Conservation (phyloP, 2,113 vertebrate genomes). For the Bubo scandiacus region DNA sequence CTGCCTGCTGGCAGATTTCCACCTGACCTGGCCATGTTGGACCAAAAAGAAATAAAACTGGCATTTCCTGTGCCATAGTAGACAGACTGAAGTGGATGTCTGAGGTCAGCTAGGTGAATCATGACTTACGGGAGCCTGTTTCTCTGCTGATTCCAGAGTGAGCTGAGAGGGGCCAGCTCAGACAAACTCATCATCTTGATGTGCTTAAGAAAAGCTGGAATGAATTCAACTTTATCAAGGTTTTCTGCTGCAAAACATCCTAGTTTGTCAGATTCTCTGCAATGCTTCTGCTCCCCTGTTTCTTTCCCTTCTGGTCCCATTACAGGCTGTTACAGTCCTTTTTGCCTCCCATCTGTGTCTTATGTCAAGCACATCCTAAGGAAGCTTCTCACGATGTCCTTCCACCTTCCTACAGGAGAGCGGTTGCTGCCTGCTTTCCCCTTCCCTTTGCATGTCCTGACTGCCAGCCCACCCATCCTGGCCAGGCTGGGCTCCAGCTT, state of each 20-base stretch:
- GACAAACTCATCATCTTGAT: background rate
- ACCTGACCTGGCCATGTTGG: background rate
- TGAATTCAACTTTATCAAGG: background rate
- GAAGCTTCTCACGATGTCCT: background rate
- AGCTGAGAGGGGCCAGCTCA: background rate
- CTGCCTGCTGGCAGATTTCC: background rate
- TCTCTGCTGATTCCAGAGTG: background rate
- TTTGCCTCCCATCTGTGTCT: background rate
- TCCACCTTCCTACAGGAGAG: background rate
- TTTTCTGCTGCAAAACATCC: background rate
- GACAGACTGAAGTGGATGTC: background rate
- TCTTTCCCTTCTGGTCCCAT: background rate
- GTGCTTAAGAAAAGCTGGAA: background rate
- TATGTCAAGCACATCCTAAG: background rate
- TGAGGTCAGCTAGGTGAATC: background rate
- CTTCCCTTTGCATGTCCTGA: background rate
- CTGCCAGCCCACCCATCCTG: background rate
- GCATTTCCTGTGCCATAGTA: background rate
- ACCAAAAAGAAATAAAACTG: background rate
- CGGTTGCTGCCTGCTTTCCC: background rate
- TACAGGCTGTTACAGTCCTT: background rate
- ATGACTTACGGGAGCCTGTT: background rate
- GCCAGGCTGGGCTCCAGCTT: background rate
- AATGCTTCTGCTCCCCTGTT: background rate
- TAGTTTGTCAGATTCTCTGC: background rate